These are phyloP conservation scores for Homarus gammarus DNA, from an alignment of 2,888 invertebrate genomes.

Conservation along the genomic window DNA sequence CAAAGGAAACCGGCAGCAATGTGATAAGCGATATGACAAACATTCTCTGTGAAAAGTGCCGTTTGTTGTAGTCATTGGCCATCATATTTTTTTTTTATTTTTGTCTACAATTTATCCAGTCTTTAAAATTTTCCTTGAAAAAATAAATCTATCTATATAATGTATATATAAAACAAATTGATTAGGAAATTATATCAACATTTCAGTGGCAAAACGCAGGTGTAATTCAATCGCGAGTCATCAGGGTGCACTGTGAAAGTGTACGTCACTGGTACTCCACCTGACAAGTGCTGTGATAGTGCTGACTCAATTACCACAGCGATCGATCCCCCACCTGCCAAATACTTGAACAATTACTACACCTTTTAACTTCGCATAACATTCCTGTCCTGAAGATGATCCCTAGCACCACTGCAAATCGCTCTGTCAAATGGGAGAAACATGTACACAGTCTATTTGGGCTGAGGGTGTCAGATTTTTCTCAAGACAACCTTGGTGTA, in stretches of 20 bases:
- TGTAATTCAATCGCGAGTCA: background rate
- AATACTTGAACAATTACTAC: background rate
- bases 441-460: conserved; percentile 51
- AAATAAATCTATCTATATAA: no score
- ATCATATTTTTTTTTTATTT: background rate
- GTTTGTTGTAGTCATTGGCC: background rate
- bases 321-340: background rate
- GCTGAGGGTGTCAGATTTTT: conserved; percentile 14
- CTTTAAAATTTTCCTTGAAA: background rate
- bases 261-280: background rate
- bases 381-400: conserved; percentile 20
- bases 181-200: background rate
- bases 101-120: background rate
- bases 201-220: background rate
- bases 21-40: background rate
- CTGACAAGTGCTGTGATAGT: background rate
- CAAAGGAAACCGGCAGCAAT: background rate
- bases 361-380: background rate
- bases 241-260: background rate
- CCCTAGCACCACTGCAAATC: conserved; percentile 44
- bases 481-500: conserved; percentile 31
- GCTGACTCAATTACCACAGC: background rate
- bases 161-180: no score
- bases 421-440: conserved; percentile 48
- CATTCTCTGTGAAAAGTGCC: background rate